These are phyloP conservation scores for Platalea minor DNA, from an alignment of 2,797 vertebrate genomes.

Conservation along the genomic window DNA sequence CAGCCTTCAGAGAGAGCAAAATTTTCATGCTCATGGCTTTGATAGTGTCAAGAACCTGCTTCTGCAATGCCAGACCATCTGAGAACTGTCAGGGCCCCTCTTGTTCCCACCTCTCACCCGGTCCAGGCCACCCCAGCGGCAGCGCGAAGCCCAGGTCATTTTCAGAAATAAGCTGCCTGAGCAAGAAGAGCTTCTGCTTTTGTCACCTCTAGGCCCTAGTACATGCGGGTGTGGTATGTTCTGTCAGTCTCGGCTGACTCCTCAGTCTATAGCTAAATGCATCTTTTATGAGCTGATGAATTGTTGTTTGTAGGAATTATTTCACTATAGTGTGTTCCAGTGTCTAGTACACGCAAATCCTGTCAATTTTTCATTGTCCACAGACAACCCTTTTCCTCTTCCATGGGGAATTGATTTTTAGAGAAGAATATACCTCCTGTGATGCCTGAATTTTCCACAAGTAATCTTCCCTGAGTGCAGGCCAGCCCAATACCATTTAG, in stretches of 20 bases:
- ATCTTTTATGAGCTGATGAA: neutral
- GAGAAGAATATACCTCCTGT: neutral
- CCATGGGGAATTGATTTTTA: neutral
- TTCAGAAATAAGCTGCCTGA: neutral
- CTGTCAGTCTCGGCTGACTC: neutral
- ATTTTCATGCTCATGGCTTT: neutral
- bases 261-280: neutral
- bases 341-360: neutral
- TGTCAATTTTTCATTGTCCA: neutral
- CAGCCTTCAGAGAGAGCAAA: neutral
- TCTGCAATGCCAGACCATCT: neutral
- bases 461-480: neutral
- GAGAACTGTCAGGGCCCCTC: neutral
- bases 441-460: neutral
- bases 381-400: neutral
- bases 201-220: neutral
- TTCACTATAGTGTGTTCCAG: neutral
- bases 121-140: neutral
- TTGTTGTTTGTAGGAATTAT: neutral
- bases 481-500: neutral
- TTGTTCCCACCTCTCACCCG: neutral
- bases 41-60: neutral
- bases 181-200: neutral
- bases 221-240: neutral
- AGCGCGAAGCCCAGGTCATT: neutral